Percentiles rank a stretch among this genome's conserved stretches.
Conservation (phyloP, 1,140 invertebrate genomes). For the Drosophila grimshawi region DNA sequence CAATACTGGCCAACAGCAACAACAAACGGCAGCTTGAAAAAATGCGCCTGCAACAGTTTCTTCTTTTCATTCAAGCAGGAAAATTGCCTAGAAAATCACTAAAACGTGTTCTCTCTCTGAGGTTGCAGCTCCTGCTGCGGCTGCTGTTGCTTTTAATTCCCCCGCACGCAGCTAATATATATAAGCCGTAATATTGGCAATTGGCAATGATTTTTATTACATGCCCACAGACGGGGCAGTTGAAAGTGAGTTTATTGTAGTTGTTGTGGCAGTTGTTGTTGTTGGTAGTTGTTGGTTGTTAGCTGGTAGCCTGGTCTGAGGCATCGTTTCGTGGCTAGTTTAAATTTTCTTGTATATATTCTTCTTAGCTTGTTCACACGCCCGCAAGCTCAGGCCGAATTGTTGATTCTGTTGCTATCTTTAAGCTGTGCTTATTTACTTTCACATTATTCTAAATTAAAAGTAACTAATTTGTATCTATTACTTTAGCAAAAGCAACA, state of each 20-base stretch:
- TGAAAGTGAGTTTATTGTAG: constrained; percentile 69
- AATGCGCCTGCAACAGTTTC: neutral
- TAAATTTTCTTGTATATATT: constrained; percentile 26
- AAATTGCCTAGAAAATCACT: constrained; percentile 84
- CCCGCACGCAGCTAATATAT: constrained; percentile 74
- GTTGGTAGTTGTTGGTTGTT: constrained; percentile 22
- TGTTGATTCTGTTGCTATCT: constrained; percentile 7
- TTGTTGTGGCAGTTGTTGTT: constrained; percentile 26
- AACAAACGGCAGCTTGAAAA: too few relatives aligned
- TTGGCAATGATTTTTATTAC: constrained; percentile 83
- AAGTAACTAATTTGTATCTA: too few relatives aligned
- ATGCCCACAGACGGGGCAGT: constrained; percentile 30
- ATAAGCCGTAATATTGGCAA: constrained; percentile 81
- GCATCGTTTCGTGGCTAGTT: constrained; percentile 30
- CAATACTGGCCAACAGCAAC: constrained; percentile 45
- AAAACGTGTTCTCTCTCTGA: constrained; percentile 73
- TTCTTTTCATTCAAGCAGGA: constrained; percentile 71
- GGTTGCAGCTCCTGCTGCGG: constrained; percentile 12
- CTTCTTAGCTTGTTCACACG: constrained; percentile 58
- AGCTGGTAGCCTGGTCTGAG: constrained; percentile 38
- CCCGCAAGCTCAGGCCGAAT: constrained; percentile 48
- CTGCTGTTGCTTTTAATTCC: constrained; percentile 54
- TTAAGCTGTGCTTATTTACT: constrained; percentile 13
- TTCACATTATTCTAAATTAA: constrained; percentile 2
- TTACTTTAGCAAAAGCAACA: neutral